These are phyloP conservation scores for Hermetia illucens DNA, from an alignment of 1,140 invertebrate genomes.

Conservation along the genomic window DNA sequence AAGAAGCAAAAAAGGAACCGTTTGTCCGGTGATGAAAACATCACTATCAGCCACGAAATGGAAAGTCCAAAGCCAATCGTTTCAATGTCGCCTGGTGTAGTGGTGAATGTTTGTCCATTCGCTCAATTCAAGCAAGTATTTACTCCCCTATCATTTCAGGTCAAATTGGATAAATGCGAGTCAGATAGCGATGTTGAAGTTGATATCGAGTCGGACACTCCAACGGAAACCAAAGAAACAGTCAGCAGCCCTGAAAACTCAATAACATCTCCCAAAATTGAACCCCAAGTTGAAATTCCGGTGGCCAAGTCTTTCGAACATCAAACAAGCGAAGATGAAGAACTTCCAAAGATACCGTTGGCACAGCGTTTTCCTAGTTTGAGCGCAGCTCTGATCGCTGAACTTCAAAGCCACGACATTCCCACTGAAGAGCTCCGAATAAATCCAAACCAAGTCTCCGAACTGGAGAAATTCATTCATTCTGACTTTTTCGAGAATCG, in stretches of 20 bases:
- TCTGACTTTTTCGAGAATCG: conserved; percentile 45
- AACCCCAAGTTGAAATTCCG: background rate
- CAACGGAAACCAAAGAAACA: background rate
- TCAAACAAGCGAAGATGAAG: background rate
- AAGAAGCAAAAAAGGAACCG: conserved; percentile 1
- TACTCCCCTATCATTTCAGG: background rate
- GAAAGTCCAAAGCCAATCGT: background rate
- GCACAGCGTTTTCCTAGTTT: conserved; percentile 7
- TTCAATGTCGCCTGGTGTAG: background rate
- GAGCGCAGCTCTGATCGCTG: conserved; percentile 6
- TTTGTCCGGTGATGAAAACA: conserved; percentile 1
- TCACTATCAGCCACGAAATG: conserved; percentile 1
- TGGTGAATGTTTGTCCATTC: background rate
- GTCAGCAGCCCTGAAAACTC: background rate
- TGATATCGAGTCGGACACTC: conserved; percentile 35
- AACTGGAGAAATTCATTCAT: conserved; percentile 41
- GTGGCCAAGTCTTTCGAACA: background rate
- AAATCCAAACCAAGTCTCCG: conserved; percentile 29
- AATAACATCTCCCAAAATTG: background rate
- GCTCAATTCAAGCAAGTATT: background rate
- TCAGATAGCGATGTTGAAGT: conserved; percentile 40
- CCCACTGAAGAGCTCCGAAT: conserved; percentile 33
- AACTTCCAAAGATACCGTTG: background rate
- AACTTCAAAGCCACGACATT: conserved; percentile 16
- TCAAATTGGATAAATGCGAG: conserved; percentile 23